phyloP scores from a whole-genome alignment of 2,888 invertebrate genomes.

The Drosophila mercatorum region DNA sequence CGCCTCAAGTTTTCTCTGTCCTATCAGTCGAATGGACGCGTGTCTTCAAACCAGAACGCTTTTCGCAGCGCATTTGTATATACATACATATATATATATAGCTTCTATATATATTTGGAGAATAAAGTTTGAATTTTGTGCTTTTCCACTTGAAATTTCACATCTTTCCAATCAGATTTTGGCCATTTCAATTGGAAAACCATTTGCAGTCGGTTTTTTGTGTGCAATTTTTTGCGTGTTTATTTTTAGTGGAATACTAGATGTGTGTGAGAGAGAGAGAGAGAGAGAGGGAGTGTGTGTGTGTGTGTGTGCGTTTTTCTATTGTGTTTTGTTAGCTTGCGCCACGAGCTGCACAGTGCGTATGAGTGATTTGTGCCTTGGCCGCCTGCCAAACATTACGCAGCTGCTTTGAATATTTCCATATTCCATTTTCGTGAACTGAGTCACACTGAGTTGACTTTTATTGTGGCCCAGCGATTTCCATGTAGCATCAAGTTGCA shows the following conservation, averaged over 20 bases:
- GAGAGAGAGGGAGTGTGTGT: background rate
- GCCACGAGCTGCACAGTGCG: constrained; percentile 65
- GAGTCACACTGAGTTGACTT: constrained; percentile 38
- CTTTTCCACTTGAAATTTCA: constrained; percentile 38
- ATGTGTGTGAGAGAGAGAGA: constrained; percentile 7
- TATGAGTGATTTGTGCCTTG: constrained; percentile 71
- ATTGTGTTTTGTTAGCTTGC: constrained; percentile 68
- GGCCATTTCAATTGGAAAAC: constrained; percentile 52
- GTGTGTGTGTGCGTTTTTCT: constrained; percentile 36
- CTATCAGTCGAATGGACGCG: constrained; percentile 64
- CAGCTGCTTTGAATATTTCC: constrained; percentile 63
- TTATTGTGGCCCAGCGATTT: constrained; percentile 23
- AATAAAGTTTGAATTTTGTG: constrained; percentile 9
- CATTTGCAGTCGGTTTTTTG: constrained; percentile 5
- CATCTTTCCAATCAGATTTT: constrained; percentile 42
- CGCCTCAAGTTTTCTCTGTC: constrained; percentile 52
- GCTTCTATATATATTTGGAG: background rate
- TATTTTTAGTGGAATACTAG: constrained; percentile 47
- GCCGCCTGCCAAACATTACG: constrained; percentile 78
- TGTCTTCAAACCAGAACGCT: constrained; percentile 47
- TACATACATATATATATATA: constrained; percentile 4
- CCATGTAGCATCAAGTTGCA: constrained; percentile 27
- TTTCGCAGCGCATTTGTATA: constrained; percentile 33
- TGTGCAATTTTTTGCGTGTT: constrained; percentile 39
- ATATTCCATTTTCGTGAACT: constrained; percentile 51